phyloP scores from a whole-genome alignment of 2,113 vertebrate species.

The Spilogale gracilis region DNA sequence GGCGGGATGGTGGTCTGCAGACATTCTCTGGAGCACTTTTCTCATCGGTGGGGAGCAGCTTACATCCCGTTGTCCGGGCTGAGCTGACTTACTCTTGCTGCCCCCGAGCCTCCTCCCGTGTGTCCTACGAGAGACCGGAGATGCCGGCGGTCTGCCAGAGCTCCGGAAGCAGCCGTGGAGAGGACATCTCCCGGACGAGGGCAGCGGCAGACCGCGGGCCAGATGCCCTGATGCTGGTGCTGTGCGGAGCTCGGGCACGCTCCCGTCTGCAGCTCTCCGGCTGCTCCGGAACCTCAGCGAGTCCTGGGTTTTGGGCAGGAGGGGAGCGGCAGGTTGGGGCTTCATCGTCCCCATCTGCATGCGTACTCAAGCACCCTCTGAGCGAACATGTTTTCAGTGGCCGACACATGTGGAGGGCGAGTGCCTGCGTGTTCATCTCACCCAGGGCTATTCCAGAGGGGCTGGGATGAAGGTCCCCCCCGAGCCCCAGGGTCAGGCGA shows the following conservation, averaged over 20 bases:
- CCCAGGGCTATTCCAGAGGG: accelerated
- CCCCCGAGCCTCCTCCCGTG: accelerated
- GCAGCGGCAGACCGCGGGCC: accelerated
- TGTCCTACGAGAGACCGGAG: neutral
- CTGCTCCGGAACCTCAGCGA: neutral
- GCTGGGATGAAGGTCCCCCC: accelerated
- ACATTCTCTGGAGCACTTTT: neutral
- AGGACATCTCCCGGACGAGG: accelerated
- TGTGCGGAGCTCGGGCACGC: accelerated
- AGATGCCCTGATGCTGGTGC: accelerated
- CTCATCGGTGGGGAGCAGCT: accelerated
- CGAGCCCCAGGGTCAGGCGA: accelerated
- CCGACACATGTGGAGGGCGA: accelerated
- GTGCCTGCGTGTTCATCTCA: accelerated
- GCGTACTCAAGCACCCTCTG: accelerated
- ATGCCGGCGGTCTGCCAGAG: neutral
- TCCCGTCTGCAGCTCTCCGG: accelerated
- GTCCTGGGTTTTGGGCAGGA: neutral
- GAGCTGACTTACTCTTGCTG: neutral
- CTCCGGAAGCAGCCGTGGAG: neutral
- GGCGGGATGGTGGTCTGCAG: accelerated
- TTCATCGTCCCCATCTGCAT: accelerated
- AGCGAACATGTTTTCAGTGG: neutral
- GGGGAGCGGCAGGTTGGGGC: accelerated
- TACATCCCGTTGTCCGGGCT: accelerated